Base-by-base conservation (phyloP, 1,140 invertebrate genomes). In the Apocrypta bakeri region DNA sequence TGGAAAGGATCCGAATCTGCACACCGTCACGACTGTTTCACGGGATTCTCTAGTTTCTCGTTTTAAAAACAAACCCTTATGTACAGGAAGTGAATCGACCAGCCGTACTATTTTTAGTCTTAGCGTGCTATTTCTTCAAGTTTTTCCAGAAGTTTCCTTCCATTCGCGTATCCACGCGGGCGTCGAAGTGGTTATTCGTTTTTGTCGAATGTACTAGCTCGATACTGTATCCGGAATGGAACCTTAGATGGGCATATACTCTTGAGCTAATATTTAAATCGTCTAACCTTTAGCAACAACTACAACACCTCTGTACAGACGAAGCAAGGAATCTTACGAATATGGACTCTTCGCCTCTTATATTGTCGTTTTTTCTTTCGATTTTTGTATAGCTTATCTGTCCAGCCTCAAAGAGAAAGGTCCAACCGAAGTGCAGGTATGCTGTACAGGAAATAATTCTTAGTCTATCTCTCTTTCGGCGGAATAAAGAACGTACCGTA, bases 341-440 rank as follows among this genome's bases (percentile, higher is more conserved):
- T 85, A 83, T 83, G 80, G 84, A 14, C 81, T 83, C 83, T 81
- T 85, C 77, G 68, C 40, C 40, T 42, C 40, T 9, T 42, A 27
- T 12, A 61, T 71, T 27, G n/a, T 48, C 68, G 69, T 64, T 48
- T 79, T n/a, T 37, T 37, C 33, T 37, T 9, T 56, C 17, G 17
- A 21, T 56, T 56, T 56, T 56, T 56, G n/a, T 37, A 37, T 37
- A n/a, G 48, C 48, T 56, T 6, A 21, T 6, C 17, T 56, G 21
- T 56, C 21, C 48, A n/a, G 48, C 48, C 56, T 17, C 74, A n/a
- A 33, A 2, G 29, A 2, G 29, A 76, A 37, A 37, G 48, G 25
- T 48, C 48, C 6, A 33, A n/a, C n/a, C n/a, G 4, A 56, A 17
- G 0, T 3, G 14, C 48, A 56, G 21, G 48, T 48, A 48, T 48